Evolutionary conservation across 1,140 invertebrate genomes (phyloP), one percentile per base, ranked within the genome.

Genomic region (Drosophila sucinea): DNA sequence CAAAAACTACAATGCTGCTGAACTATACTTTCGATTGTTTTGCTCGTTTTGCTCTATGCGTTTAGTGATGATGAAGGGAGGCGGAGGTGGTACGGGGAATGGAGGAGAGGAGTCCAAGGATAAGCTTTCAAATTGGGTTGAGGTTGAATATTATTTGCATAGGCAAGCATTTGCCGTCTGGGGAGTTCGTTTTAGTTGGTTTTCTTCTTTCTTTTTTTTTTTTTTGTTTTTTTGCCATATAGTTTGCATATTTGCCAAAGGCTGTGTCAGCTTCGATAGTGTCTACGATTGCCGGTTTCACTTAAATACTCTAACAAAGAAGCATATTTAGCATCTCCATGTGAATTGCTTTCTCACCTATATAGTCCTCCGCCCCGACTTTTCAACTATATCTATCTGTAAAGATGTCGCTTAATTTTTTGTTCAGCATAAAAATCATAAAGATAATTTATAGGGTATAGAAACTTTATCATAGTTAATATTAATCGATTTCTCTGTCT

Each of bases 161-260:
- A 85, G 82, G 82, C 79, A 81, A 86, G 68, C 82, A 66, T 67
- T 67, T 70, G 57, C 60, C 62, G 70, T 75, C 74, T 66, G 56
- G 82, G 79, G 66, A 77, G 60, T 86, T 51, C 23, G 44, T 51
- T 51, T 51, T 51, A 51, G 44, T 51, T 51, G 23, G 2, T 51
- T 51, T 10, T 51, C 27, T 51, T 51, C 10, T 51, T 10, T 7
- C 27, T 6, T 10, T 25, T 25, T 7, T 47, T 8, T 23, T 25
- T 47, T 47, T 6, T 47, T 6, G 5, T 25, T 23, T 17, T 47
- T 68, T 54, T 62, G 65, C 67, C 33, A 51, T 62, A 75, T 62
- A 75, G 67, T 85, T 82, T 76, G 82, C 82, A 85, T 86, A 85
- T 78, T 62, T 71, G 66, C 65, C 75, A 60, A 56, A 56, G 64